Conservation (phyloP, 2,113 vertebrate species). For the Apteryx owenii region DNA sequence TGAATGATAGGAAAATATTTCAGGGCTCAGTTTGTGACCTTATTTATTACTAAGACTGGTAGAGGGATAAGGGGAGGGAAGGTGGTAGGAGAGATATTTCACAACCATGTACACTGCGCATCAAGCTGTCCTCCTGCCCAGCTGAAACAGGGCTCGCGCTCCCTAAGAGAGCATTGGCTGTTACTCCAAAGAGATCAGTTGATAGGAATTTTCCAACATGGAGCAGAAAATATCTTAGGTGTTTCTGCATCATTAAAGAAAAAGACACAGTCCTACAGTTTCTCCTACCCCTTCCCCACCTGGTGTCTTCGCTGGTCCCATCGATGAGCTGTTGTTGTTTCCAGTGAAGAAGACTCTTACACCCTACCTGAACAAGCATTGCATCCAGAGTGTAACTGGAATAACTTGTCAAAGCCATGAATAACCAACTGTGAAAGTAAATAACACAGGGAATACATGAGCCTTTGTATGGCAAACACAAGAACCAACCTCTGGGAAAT, state of each 20-base stretch:
- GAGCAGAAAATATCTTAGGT: accelerated
- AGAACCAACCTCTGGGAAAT: neutral
- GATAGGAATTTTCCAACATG: neutral
- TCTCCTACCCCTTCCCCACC: neutral
- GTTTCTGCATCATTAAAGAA: neutral
- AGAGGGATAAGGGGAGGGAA: neutral
- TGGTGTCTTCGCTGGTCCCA: neutral
- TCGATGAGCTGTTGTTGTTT: neutral
- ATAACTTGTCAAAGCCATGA: neutral
- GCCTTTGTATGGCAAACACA: neutral
- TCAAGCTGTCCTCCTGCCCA: neutral
- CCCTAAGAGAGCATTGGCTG: neutral
- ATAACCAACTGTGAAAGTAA: neutral
- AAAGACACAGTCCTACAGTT: neutral
- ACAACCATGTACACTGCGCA: neutral
- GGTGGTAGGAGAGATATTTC: neutral
- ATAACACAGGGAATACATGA: neutral
- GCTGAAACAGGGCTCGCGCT: neutral
- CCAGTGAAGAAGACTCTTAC: neutral
- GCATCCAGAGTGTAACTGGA: neutral
- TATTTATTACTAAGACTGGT: neutral
- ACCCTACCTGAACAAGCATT: neutral
- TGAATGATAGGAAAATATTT: neutral
- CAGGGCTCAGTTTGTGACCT: neutral
- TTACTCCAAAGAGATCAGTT: neutral